phyloP scores from a whole-genome alignment of 2,113 vertebrate species.

The Cryptomyrus ogoouensis region DNA sequence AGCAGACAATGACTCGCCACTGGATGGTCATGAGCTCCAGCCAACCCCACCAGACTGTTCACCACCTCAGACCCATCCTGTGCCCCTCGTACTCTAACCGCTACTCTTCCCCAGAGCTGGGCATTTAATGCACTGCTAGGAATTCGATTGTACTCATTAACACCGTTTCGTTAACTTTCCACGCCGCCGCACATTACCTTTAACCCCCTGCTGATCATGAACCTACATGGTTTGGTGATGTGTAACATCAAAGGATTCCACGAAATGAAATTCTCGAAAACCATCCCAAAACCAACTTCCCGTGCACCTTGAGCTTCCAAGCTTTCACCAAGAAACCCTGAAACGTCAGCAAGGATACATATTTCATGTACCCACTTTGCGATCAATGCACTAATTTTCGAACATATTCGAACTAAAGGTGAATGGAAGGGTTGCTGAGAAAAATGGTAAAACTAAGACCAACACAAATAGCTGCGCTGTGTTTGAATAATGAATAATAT shows the following conservation, averaged over 20 bases:
- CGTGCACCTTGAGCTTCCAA: background rate
- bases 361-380: background rate
- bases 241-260: background rate
- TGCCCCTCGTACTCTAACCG: background rate
- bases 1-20: background rate
- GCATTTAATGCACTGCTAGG: background rate
- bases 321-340: background rate
- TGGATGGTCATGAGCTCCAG: background rate
- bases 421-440: background rate
- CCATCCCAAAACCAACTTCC: background rate
- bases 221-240: background rate
- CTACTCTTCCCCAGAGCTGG: background rate
- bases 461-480: background rate
- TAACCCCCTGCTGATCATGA: background rate
- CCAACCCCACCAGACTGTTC: background rate
- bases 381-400: background rate
- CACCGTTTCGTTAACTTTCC: background rate
- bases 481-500: background rate
- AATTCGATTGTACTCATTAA: slow-evolving; percentile 15
- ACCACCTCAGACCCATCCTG: background rate
- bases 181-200: background rate
- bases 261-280: background rate
- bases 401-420: background rate
- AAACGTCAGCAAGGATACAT: background rate
- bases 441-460: background rate